phyloP scores from a whole-genome alignment of 2,113 vertebrate genomes.

The Ictalurus punctatus region DNA sequence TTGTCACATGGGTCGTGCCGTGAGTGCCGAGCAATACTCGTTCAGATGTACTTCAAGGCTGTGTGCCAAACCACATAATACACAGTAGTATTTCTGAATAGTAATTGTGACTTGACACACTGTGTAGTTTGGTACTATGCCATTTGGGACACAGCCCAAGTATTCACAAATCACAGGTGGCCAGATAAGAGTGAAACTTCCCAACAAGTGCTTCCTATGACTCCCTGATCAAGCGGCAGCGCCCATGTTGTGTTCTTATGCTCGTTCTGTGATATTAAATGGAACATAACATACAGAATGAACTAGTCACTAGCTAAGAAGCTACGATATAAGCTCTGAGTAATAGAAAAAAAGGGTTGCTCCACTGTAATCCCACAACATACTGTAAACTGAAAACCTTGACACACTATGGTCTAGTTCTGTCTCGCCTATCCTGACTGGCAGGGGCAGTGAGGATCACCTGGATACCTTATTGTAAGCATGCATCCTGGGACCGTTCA shows the following conservation, averaged over 20 bases:
- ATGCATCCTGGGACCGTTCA: not conserved
- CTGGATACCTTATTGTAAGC: not conserved
- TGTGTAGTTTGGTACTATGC: not conserved
- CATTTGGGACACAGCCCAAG: not conserved
- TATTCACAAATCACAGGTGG: not conserved
- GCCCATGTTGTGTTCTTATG: not conserved
- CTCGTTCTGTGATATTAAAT: not conserved
- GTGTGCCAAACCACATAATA: not conserved
- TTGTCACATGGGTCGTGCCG: not conserved
- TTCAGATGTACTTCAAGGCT: not conserved
- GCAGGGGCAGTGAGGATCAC: not conserved
- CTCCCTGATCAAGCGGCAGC: not conserved
- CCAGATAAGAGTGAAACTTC: not conserved
- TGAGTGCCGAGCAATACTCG: not conserved
- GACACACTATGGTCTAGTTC: not conserved
- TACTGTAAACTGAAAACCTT: not conserved
- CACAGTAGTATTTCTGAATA: not conserved
- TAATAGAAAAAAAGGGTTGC: not conserved
- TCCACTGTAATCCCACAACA: not conserved
- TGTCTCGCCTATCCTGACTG: not conserved
- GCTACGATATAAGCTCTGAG: not conserved
- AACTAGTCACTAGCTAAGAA: not conserved
- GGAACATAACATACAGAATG: not conserved
- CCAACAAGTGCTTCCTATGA: not conserved
- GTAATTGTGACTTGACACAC: not conserved